Evolutionary conservation across 1,140 invertebrate species (phyloP).

Genomic region (Heterodera carotae): DNA sequence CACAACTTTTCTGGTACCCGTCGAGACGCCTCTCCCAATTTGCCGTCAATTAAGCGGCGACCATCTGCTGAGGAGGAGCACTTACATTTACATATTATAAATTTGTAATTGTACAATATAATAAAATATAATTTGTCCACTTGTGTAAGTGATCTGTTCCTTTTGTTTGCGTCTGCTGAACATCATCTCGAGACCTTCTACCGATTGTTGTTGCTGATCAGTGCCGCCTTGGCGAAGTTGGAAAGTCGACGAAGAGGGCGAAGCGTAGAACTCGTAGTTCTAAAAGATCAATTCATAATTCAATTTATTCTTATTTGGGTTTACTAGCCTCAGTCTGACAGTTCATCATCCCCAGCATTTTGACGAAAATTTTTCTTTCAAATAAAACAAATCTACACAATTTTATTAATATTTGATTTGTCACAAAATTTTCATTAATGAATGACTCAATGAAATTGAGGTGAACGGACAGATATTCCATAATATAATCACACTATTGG

Average conservation of each 20-base stretch:
- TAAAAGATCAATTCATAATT: background rate
- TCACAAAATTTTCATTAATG: too few relatives aligned
- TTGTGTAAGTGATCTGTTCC: background rate
- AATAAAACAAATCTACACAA: too few relatives aligned
- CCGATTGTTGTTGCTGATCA: background rate
- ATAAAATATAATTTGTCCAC: background rate
- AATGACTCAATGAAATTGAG: too few relatives aligned
- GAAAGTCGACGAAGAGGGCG: background rate
- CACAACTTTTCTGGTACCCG: background rate
- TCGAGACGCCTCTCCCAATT: background rate
- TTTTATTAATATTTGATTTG: too few relatives aligned
- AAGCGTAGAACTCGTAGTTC: conserved; percentile 1
- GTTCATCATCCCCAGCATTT: background rate
- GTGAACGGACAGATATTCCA: too few relatives aligned
- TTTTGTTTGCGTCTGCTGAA: background rate
- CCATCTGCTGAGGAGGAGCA: background rate
- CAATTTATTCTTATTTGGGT: background rate
- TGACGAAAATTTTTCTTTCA: too few relatives aligned
- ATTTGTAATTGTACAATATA: too few relatives aligned
- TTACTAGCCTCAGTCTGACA: background rate
- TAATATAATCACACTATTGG: too few relatives aligned
- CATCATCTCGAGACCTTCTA: background rate
- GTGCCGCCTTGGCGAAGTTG: background rate
- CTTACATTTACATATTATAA: background rate
- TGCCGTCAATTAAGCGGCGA: background rate